Evolutionary conservation across 2,113 vertebrate genomes (phyloP), one percentile per base, ranked within the genome.

Genomic region (Phasianus colchicus): DNA sequence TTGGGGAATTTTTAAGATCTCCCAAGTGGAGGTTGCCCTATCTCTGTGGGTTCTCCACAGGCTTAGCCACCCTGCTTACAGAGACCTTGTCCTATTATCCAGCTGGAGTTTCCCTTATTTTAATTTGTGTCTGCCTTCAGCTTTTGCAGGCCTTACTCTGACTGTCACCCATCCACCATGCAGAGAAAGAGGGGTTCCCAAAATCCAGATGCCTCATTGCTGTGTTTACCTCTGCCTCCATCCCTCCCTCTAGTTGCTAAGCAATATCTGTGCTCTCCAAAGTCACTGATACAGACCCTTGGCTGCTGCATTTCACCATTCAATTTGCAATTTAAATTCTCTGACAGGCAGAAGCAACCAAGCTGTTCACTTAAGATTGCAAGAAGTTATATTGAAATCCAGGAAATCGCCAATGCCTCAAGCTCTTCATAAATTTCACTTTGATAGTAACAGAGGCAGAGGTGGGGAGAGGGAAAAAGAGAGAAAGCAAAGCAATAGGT

Each of bases 321-420:
- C 96, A 89, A 98, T 98, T 98, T 98, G 97, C 98, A 98, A 98
- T 98, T 98, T 97, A 98, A 98, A 98, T 98, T 97, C 97, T 89
- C 97, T 97, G 98, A 98, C 97, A 98, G 97, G 97, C 97, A 98
- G 97, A 97, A 93, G 97, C 97, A 98, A 98, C 97, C 97, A 98
- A 98, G 97, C 98, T 98, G 98, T 97, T 98, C 98, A 96, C 97
- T 97, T 96, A 96, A 98, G 98, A 98, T 97, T 98, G 97, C 94
- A 97, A 83, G 96, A 97, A 98, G 97, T 98, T 98, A 94, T 96
- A 97, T 93, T 97, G 98, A 97, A 98, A 98, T 96, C 97, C 96
- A 97, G 96, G 96, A 97, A 97, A 92, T 98, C 95, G 73, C 97
- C 96, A 97, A 6, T 83, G 97, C 98, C 97, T 97, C 30, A 2